A percentile compares a stretch with the other conserved stretches of the same genome.
phyloP scores from a whole-genome alignment of 2,797 vertebrate genomes.

The Lindbergichthys nudifrons region DNA sequence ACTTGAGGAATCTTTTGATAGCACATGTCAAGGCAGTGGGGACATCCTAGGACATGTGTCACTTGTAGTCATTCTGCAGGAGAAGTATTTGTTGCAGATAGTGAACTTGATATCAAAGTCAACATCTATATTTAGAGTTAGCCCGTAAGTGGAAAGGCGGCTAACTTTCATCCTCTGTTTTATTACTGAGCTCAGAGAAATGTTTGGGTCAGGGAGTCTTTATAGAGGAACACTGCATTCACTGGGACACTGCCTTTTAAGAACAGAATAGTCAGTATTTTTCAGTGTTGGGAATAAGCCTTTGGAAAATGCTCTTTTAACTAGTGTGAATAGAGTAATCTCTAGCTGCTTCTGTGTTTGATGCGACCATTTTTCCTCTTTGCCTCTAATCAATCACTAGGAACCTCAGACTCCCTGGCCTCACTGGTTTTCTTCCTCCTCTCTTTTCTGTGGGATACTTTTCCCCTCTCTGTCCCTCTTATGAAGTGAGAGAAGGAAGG shows the following conservation, averaged over 20 bases:
- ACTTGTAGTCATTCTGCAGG: background rate
- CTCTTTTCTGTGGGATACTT: constrained; percentile 27
- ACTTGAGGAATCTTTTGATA: background rate
- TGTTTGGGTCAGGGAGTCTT: constrained; percentile 42
- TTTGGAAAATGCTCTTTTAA: constrained; percentile 62
- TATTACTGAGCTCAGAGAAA: constrained; percentile 14
- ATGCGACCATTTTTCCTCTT: constrained; percentile 59
- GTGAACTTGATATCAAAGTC: constrained; percentile 1
- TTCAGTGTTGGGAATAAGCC: background rate
- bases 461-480: constrained; percentile 21
- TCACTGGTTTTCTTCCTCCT: constrained; percentile 41
- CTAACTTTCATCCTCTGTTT: constrained; percentile 10
- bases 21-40: background rate
- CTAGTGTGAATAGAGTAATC: constrained; percentile 65
- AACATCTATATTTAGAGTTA: constrained; percentile 28
- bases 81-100: background rate
- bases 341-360: constrained; percentile 67
- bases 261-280: constrained; percentile 24
- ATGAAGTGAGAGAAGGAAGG: constrained; percentile 48
- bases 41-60: background rate
- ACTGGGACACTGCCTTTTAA: constrained; percentile 39
- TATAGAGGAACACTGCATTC: constrained; percentile 46
- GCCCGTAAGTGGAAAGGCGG: constrained; percentile 13
- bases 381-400: constrained; percentile 70
- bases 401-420: constrained; percentile 32